phyloP scores from a whole-genome alignment of 2,888 invertebrate species.

The Polylopha cassiicola region DNA sequence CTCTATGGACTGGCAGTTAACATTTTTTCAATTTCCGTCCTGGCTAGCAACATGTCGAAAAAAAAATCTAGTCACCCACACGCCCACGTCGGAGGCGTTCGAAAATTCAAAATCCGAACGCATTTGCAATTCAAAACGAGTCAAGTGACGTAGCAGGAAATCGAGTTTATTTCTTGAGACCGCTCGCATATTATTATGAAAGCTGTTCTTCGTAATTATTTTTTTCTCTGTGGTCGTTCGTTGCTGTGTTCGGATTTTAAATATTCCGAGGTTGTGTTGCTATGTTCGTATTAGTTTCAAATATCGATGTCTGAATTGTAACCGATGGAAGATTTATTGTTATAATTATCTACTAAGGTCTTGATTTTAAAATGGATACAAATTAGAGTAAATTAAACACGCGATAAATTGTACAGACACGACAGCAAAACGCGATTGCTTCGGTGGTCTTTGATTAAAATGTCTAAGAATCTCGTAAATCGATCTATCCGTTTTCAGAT shows the following conservation, averaged over 20 bases:
- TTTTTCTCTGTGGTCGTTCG: conserved; percentile 16
- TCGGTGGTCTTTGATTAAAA: too few species aligned
- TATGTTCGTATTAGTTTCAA: too few species aligned
- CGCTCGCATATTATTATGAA: conserved; percentile 27
- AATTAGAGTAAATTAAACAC: too few species aligned
- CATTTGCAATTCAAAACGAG: conserved; percentile 56
- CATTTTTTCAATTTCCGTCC: conserved; percentile 23
- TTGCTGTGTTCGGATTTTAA: neutral
- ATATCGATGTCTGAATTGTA: too few species aligned
- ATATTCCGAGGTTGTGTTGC: too few species aligned
- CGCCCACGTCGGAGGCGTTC: conserved; percentile 56
- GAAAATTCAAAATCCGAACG: conserved; percentile 59
- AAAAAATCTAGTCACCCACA: conserved; percentile 34
- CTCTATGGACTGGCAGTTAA: conserved; percentile 8
- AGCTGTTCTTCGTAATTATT: conserved; percentile 13
- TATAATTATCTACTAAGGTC: too few species aligned
- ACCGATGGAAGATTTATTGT: too few species aligned
- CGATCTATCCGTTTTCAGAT: too few species aligned
- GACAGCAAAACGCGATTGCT: too few species aligned
- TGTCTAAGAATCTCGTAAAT: too few species aligned
- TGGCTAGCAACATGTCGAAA: conserved; percentile 24
- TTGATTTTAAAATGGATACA: too few species aligned
- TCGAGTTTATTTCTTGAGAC: conserved; percentile 40
- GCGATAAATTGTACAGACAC: too few species aligned
- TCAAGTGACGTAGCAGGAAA: conserved; percentile 66